Evolutionary conservation across 2,113 vertebrate species (phyloP), one percentile per base, ranked within the genome.

Genomic region (Sula dactylatra): DNA sequence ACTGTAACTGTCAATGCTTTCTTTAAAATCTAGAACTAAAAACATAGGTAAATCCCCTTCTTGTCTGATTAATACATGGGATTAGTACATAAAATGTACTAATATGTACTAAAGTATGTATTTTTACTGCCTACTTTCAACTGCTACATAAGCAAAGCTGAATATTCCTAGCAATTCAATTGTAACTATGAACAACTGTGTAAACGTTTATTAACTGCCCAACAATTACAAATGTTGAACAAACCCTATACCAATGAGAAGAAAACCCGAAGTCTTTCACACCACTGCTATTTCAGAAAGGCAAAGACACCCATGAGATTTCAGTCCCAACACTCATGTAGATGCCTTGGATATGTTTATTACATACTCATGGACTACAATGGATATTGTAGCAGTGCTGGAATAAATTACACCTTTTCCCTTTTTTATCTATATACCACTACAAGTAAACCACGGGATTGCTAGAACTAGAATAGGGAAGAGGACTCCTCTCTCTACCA

Each of bases 21-120:
- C 70, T 91, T 82, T 80, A 82, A 92, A 82, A 94, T 73, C 52
- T 66, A 47, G 38, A 95, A 55, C 44, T 67, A 90, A 92, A 91
- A 64, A 59, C 56, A 85, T 40, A 69, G 62, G 54, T 97, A 49
- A 86, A 89, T 47, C 24, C 42, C 44, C 50, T 89, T 86, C 89
- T 81, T 19, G 9, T 50, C 73, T 86, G 44, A 22, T 67, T 50
- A 94, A 88, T 52, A 87, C 38, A 62, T 31, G 20, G 13, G 62
- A 94, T 86, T 72, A 83, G 82, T 71, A 85, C 11, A 65, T 36
- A 59, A 80, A 82, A 65, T 52, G 9, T 31, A 42, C 10, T 65
- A 66, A 55, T 38, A 66, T 13, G 49, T 47, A 62, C 38, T 69
- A 56, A 69, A 70, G 38, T 31, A 50, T 29, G 1, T 38, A 16